phyloP scores from a whole-genome alignment of 2,888 invertebrate species.

The Stramonita haemastoma region DNA sequence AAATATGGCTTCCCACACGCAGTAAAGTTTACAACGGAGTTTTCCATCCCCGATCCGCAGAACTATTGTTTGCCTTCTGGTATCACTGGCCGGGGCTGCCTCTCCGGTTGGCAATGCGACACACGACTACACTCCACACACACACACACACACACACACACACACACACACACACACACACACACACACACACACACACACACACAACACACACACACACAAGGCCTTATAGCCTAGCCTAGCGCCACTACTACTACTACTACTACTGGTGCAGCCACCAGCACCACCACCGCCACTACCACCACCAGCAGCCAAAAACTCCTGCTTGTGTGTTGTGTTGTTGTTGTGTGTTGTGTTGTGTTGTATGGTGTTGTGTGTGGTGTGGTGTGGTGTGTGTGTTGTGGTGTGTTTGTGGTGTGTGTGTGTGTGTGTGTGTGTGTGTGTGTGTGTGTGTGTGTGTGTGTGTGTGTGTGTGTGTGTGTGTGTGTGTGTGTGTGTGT shows the following conservation, averaged over 20 bases:
- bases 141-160: neutral
- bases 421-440: neutral
- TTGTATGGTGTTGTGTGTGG: neutral
- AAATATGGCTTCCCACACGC: too few relatives aligned
- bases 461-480: neutral
- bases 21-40: neutral
- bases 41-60: neutral
- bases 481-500: neutral
- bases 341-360: too few relatives aligned
- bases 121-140: neutral
- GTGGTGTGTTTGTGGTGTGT: neutral
- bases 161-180: neutral
- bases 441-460: neutral
- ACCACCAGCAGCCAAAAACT: too few relatives aligned
- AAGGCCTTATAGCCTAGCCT: neutral
- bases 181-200: neutral
- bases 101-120: too few relatives aligned
- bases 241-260: too few relatives aligned
- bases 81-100: too few relatives aligned
- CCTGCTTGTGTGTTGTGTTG: too few relatives aligned
- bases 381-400: too few relatives aligned
- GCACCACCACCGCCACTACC: too few relatives aligned
- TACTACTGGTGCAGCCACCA: too few relatives aligned
- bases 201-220: neutral
- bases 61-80: neutral